Evolutionary conservation across 1,140 invertebrate genomes (phyloP).

Genomic region (Hylaeus anthracinus): DNA sequence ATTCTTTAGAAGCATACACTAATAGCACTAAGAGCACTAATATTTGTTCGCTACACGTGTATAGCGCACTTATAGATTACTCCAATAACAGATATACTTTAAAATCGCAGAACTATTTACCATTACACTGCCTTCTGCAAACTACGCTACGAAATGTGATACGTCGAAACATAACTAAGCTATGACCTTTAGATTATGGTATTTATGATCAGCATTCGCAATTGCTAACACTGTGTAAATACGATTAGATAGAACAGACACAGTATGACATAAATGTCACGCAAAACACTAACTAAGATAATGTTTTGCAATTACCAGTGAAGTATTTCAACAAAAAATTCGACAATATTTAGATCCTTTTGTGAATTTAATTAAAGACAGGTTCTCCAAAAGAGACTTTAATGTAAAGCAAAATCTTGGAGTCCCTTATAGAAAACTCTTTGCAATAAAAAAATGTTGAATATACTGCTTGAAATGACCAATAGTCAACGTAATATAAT

Average conservation of each 20-base stretch:
- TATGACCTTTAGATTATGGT: not conserved
- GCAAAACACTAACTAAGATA: not conserved
- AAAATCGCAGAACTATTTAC: too few relatives aligned
- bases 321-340: too few relatives aligned
- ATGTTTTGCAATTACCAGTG: not conserved
- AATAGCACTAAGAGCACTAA: too few relatives aligned
- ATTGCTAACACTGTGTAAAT: not conserved
- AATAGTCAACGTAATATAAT: too few relatives aligned
- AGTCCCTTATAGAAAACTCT: too few relatives aligned
- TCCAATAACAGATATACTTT: not conserved
- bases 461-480: too few relatives aligned
- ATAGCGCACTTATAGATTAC: not conserved
- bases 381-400: too few relatives aligned
- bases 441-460: too few relatives aligned
- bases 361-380: too few relatives aligned
- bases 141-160: not conserved
- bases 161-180: not conserved
- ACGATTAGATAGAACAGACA: slow-evolving; percentile 16
- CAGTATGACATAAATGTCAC: not conserved
- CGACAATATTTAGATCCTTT: too few relatives aligned
- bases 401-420: too few relatives aligned
- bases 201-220: not conserved
- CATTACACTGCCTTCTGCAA: not conserved
- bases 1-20: not conserved
- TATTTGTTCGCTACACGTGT: too few relatives aligned